Base-by-base conservation (phyloP, 2,888 invertebrate genomes). In the Drosophila multiciliata region DNA sequence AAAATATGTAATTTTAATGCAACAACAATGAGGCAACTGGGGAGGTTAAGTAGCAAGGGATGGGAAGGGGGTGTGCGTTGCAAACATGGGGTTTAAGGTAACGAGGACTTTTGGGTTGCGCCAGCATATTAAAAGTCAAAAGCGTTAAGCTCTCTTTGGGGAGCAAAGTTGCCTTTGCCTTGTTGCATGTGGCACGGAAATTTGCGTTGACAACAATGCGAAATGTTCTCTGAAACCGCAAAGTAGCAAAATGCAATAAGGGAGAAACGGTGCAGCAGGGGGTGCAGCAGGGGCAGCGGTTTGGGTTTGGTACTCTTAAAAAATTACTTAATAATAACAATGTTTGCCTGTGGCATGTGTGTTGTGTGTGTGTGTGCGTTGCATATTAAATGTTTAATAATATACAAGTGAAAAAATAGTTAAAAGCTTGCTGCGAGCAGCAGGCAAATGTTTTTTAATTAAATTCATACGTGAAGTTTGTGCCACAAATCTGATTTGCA, bases 121-220 rank as follows among this genome's bases (percentile, higher is more conserved):
- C 68, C 83, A 73, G 75, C 85, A 89, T 85, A 85, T 85, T 87
- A 85, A 85, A 85, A 85, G 85, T 87, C 85, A 87, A 82, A 82
- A 84, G 84, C 71, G 84, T 82, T 82, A 78, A 84, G 78, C 84
- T 79, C 68, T 60, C 59, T 53, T 57, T 54, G 48, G 26, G 1
- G 12, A 11, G 69, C 50, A 77, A 65, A 66, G 73, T 77, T 77
- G 32, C 73, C 58, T 54, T 60, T 52, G 81, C 76, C 73, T 81
- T 80, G 80, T 80, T 82, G 87, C 82, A 85, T 85, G 86, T 73
- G 55, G 68, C 89, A 82, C 75, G 82, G 58, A 75, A 78, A 86
- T 80, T 77, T 78, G 78, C 78, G 82, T 84, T 80, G 82, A 86
- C 86, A 86, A 82, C 81, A 85, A 83, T 81, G 77, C 83, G 71